Evolutionary conservation across 2,113 vertebrate species (phyloP).

Genomic region (Colossoma macropomum): DNA sequence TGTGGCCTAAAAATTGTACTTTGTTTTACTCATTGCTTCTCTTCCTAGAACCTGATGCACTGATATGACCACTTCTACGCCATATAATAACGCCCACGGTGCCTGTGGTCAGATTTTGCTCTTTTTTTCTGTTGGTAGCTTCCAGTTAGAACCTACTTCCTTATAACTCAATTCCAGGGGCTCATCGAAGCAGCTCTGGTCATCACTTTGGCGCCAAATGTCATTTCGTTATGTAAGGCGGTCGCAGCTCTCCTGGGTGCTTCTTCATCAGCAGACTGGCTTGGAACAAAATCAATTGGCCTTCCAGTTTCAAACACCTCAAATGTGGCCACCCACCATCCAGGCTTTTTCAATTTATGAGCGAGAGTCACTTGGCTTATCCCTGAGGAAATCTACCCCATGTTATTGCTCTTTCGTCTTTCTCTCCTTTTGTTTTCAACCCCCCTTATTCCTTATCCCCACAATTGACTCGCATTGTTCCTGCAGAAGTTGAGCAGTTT

Average conservation of each 20-base stretch:
- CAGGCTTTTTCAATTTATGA: slow-evolving; percentile 25
- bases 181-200: background rate
- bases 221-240: background rate
- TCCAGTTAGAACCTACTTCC: background rate
- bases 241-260: background rate
- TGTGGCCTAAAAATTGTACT: background rate
- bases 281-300: slow-evolving; percentile 18
- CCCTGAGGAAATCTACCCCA: slow-evolving; percentile 15
- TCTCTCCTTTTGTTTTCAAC: background rate
- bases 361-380: background rate
- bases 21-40: slow-evolving; percentile 17
- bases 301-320: background rate
- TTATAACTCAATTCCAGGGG: background rate
- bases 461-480: background rate
- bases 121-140: background rate
- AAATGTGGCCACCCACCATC: background rate
- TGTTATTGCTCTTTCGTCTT: background rate
- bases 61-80: background rate
- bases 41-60: background rate
- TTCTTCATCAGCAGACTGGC: background rate
- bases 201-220: background rate
- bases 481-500: slow-evolving; percentile 19
- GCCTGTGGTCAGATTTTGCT: slow-evolving; percentile 7
- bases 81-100: background rate
- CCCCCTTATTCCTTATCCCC: background rate